phyloP scores from a whole-genome alignment of 2,888 invertebrate species.

The Ommatoiulus sabulosus region DNA sequence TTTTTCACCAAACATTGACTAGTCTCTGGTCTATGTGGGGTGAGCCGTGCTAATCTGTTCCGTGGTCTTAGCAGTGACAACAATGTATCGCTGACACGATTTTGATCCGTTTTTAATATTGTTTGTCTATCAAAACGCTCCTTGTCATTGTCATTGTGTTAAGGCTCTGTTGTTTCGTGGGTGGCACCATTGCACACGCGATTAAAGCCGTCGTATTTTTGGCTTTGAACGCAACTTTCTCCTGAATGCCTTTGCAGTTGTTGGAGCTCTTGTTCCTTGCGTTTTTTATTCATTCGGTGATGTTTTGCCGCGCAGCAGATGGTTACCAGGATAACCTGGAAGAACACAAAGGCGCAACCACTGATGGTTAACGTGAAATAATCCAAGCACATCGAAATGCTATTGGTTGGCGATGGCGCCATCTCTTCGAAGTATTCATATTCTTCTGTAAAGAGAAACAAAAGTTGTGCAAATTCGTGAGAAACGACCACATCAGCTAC shows the following conservation, averaged over 20 bases:
- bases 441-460: slow-evolving; percentile 50
- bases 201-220: neutral
- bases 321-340: slow-evolving; percentile 60
- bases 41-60: neutral
- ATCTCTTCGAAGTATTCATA: slow-evolving; percentile 51
- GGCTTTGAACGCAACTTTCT: slow-evolving; percentile 8
- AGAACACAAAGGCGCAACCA: slow-evolving; percentile 60
- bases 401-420: neutral
- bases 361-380: slow-evolving; percentile 61
- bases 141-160: neutral
- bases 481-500: neutral
- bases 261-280: neutral
- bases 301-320: slow-evolving; percentile 58
- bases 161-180: neutral
- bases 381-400: slow-evolving; percentile 61
- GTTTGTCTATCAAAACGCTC: neutral
- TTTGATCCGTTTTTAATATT: slow-evolving; percentile 28
- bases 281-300: neutral
- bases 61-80: neutral
- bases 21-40: neutral
- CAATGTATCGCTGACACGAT: neutral
- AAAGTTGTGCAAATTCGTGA: neutral
- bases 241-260: neutral
- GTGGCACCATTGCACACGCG: neutral
- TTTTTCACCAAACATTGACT: neutral